Evolutionary conservation across 2,113 vertebrate genomes (phyloP).

Genomic region (Poicephalus gulielmi): DNA sequence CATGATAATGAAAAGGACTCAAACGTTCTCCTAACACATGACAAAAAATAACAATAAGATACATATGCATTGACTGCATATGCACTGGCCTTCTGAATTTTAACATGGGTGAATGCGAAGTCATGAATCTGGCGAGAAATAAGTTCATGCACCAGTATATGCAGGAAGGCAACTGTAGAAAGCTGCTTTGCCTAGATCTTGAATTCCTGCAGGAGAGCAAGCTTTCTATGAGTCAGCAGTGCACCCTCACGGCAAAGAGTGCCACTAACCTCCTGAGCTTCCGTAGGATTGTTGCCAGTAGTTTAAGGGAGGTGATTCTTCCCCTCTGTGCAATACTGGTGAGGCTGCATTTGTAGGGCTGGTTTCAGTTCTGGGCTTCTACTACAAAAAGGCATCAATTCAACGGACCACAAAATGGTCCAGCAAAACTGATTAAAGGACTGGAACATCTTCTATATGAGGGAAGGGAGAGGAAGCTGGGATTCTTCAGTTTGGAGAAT

Average conservation of each 20-base stretch:
- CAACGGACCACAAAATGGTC: neutral
- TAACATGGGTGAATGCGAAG: neutral
- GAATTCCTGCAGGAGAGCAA: neutral
- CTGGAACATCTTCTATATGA: rapidly evolving
- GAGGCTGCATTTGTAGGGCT: neutral
- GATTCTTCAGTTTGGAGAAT: neutral
- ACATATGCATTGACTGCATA: neutral
- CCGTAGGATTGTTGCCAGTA: neutral
- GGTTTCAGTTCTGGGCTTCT: neutral
- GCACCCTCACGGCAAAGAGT: neutral
- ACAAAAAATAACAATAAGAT: neutral
- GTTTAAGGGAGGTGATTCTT: neutral
- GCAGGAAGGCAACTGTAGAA: neutral
- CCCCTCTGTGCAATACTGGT: neutral
- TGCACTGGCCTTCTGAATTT: neutral
- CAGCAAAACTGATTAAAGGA: neutral
- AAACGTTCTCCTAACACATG: neutral
- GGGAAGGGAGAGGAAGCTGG: neutral
- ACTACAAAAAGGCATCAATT: neutral
- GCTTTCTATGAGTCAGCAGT: neutral
- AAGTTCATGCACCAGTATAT: neutral
- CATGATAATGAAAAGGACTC: neutral
- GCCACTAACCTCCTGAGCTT: rapidly evolving
- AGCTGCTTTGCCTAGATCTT: neutral
- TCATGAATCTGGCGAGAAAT: neutral